phyloP scores from a whole-genome alignment of 2,888 invertebrate species.

The Drosophila lacicola region DNA sequence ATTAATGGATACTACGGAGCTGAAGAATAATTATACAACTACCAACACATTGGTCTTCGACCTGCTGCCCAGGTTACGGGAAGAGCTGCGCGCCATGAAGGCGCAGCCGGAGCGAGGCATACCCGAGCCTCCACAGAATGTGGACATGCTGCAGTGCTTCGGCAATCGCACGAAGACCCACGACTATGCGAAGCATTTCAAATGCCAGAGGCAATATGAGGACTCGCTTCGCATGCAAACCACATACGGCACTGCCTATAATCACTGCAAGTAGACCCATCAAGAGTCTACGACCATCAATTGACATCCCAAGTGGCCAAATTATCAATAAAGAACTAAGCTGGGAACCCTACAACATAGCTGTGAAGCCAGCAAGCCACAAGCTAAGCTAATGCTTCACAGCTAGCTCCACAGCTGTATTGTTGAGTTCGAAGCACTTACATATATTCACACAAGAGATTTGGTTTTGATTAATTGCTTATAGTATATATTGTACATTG shows the following conservation, averaged over 20 bases:
- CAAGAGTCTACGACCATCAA: not conserved
- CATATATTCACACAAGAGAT: no score
- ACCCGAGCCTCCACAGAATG: not conserved
- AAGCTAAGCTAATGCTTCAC: not conserved
- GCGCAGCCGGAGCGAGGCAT: rapidly evolving
- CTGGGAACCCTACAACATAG: conserved; percentile 19
- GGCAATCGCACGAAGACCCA: conserved; percentile 53
- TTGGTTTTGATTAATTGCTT: no score
- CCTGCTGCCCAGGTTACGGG: conserved; percentile 34
- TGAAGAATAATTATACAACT: conserved; percentile 53
- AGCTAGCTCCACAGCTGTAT: conserved; percentile 24
- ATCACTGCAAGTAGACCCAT: not conserved
- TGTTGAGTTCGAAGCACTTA: conserved; percentile 4
- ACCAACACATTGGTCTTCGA: conserved; percentile 54
- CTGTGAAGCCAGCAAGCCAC: conserved; percentile 17
- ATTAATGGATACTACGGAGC: conserved; percentile 7
- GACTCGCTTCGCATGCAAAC: conserved; percentile 24
- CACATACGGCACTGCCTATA: conserved; percentile 36
- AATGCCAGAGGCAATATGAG: not conserved
- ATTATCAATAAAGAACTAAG: conserved; percentile 13
- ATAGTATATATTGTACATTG: no score
- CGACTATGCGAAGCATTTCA: conserved; percentile 7
- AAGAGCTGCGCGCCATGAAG: not conserved
- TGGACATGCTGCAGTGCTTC: conserved; percentile 48
- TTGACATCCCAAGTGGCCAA: not conserved